A percentile compares a stretch with the other conserved stretches of the same genome.
Conservation (phyloP, 2,888 invertebrate genomes). For the Agrilus biguttatus region DNA sequence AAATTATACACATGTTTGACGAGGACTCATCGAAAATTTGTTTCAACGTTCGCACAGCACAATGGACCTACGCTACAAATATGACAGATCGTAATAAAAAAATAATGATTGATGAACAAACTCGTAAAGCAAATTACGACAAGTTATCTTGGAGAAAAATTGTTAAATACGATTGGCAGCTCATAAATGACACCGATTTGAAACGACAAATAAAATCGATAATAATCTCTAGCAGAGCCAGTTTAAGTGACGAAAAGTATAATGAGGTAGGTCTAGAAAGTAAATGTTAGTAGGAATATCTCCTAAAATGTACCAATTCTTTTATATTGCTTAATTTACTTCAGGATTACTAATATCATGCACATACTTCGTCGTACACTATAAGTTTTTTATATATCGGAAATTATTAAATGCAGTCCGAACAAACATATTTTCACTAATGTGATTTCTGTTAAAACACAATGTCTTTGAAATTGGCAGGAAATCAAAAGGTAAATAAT, state of each 20-base stretch:
- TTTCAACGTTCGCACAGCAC: constrained; percentile 52
- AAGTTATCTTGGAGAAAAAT: constrained; percentile 61
- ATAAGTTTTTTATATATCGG: too few species aligned
- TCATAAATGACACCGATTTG: constrained; percentile 49
- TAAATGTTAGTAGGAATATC: too few species aligned
- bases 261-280: constrained; percentile 40
- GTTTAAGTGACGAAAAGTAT: constrained; percentile 57
- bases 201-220: constrained; percentile 57
- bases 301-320: too few species aligned
- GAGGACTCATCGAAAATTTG: constrained; percentile 59
- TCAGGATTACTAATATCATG: too few species aligned
- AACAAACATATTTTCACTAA: too few species aligned
- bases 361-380: too few species aligned
- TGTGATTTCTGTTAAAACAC: too few species aligned
- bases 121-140: constrained; percentile 57
- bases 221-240: constrained; percentile 56
- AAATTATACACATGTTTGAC: constrained; percentile 59
- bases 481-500: too few species aligned
- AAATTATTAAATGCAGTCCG: too few species aligned
- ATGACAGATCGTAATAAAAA: constrained; percentile 57
- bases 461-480: too few species aligned
- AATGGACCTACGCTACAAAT: constrained; percentile 66
- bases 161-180: constrained; percentile 50
- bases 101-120: constrained; percentile 57
- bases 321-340: too few species aligned